Conservation (phyloP, 2,888 invertebrate genomes). For the Punctoribates punctum region DNA sequence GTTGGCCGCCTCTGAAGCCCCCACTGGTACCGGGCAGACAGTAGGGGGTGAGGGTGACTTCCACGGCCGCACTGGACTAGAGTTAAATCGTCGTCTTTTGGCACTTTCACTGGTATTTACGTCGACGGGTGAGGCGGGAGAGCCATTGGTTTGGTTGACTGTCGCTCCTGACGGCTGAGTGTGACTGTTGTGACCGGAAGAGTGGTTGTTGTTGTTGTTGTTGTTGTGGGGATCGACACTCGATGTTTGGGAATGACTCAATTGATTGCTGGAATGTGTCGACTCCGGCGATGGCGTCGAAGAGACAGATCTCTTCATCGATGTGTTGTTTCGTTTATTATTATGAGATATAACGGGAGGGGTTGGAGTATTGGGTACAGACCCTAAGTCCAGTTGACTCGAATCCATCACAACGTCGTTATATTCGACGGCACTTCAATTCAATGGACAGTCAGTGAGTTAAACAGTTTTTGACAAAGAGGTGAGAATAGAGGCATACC, state of each 20-base stretch:
- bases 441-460: slow-evolving; percentile 52
- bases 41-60: slow-evolving; percentile 43
- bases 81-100: slow-evolving; percentile 42
- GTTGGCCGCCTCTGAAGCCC: not conserved
- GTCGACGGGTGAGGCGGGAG: slow-evolving; percentile 23
- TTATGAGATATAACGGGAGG: not conserved
- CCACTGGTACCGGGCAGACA: not conserved
- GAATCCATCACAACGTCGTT: slow-evolving; percentile 88
- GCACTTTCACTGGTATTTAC: slow-evolving; percentile 15
- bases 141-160: not conserved
- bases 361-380: not conserved
- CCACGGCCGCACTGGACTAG: slow-evolving; percentile 45
- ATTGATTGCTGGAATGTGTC: not conserved
- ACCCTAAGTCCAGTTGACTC: slow-evolving; percentile 65
- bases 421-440: slow-evolving; percentile 73
- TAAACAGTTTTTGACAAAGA: too few species aligned
- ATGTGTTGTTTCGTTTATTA: not conserved
- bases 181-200: too few species aligned
- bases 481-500: slow-evolving; percentile 36
- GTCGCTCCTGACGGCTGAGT: not conserved
- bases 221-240: not conserved
- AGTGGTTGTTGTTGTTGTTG: not conserved
- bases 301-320: slow-evolving; percentile 28
- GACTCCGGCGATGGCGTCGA: slow-evolving; percentile 37
- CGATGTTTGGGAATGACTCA: not conserved